A percentile compares a stretch with the other conserved stretches of the same genome.
phyloP scores from a whole-genome alignment of 2,113 vertebrate genomes.

The Herpailurus yagouaroundi region DNA sequence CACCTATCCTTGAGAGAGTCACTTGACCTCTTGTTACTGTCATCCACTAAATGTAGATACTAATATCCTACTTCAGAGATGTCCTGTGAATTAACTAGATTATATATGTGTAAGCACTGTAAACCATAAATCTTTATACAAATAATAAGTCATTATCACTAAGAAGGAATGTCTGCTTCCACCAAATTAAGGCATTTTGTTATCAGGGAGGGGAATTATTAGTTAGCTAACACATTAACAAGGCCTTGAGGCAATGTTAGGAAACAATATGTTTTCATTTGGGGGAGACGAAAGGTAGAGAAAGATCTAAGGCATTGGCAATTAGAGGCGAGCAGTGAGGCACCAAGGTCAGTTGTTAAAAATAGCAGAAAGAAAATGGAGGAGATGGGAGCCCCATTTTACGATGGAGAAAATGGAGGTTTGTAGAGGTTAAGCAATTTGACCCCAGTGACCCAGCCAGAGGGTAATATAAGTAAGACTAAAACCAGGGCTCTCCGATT shows the following conservation, averaged over 20 bases:
- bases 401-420: neutral
- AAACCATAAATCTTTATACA: slow-evolving; percentile 10
- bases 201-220: slow-evolving; percentile 58
- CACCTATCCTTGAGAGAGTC: neutral
- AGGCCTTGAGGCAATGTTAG: slow-evolving; percentile 50
- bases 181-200: slow-evolving; percentile 75
- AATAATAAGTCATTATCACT: slow-evolving; percentile 36
- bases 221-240: slow-evolving; percentile 49
- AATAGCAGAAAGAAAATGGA: neutral
- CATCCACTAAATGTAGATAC: neutral
- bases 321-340: neutral
- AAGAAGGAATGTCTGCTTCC: slow-evolving; percentile 28
- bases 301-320: neutral
- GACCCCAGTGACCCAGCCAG: neutral
- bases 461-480: neutral
- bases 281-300: neutral
- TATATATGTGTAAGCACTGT: neutral
- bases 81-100: neutral
- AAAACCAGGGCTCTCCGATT: neutral
- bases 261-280: slow-evolving; percentile 52
- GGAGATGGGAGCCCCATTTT: neutral
- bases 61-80: neutral
- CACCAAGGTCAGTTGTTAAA: neutral
- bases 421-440: neutral
- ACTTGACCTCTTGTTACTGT: neutral